Conservation (phyloP, 2,113 vertebrate species). For the Naja naja region DNA sequence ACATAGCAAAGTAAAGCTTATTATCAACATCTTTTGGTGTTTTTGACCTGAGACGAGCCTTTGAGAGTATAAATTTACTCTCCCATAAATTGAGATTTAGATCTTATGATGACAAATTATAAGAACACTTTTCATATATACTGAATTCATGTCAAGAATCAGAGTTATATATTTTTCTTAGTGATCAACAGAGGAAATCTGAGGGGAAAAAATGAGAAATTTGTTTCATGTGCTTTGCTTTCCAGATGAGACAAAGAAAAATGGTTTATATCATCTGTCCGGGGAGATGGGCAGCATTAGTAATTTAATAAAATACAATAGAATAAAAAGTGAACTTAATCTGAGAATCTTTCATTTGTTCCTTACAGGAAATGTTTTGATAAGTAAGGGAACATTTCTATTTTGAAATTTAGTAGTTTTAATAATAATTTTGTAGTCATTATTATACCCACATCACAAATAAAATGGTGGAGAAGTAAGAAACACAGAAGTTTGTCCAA, state of each 20-base stretch:
- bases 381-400: neutral
- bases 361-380: neutral
- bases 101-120: neutral
- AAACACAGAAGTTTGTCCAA: neutral
- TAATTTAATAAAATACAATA: neutral
- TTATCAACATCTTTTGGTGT: neutral
- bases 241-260: neutral
- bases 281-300: neutral
- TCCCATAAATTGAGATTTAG: neutral
- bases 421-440: neutral
- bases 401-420: neutral
- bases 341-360: neutral
- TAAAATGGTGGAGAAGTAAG: neutral
- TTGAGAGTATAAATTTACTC: neutral
- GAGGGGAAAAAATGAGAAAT: too few species aligned
- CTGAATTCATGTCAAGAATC: neutral
- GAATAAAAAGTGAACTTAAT: neutral
- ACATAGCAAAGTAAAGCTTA: neutral
- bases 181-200: neutral
- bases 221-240: neutral
- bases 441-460: neutral
- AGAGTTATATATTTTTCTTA: neutral
- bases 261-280: neutral
- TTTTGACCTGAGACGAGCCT: neutral
- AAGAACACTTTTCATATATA: neutral